Evolutionary conservation across 2,797 vertebrate species (phyloP).

Genomic region (Lepus townsendii): DNA sequence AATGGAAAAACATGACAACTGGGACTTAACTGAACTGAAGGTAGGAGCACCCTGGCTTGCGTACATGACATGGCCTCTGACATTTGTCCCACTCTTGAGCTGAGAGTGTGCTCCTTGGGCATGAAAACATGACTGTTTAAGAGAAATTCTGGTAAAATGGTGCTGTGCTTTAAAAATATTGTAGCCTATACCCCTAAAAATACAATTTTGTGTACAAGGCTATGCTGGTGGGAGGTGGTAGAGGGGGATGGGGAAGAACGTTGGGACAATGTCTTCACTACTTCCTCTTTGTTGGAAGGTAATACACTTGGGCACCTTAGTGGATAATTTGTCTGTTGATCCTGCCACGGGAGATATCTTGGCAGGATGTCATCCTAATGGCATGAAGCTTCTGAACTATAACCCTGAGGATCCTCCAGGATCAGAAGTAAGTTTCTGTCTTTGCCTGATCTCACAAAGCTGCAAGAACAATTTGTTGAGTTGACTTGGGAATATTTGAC

Average conservation of each 20-base stretch:
- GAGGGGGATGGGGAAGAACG: neutral
- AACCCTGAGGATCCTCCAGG: constrained; percentile 87
- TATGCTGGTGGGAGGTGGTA: neutral
- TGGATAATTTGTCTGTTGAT: constrained; percentile 91
- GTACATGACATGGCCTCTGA: neutral
- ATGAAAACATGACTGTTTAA: neutral
- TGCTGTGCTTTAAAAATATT: neutral
- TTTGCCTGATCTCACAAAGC: constrained; percentile 22
- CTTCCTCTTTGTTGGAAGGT: constrained; percentile 82
- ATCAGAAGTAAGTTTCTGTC: constrained; percentile 89
- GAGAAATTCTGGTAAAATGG: neutral
- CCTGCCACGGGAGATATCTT: constrained; percentile 90
- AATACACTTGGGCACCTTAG: constrained; percentile 86
- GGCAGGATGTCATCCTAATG: constrained; percentile 91
- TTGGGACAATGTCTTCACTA: neutral
- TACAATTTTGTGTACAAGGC: neutral
- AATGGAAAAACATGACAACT: constrained; percentile 79
- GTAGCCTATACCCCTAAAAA: neutral
- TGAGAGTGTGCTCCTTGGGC: neutral
- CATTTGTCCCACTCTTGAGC: neutral
- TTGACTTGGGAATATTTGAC: neutral
- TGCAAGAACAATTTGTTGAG: neutral
- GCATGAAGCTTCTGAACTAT: constrained; percentile 80
- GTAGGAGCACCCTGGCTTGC: constrained; percentile 66
- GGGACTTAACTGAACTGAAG: constrained; percentile 82